Evolutionary conservation across 2,797 vertebrate species (phyloP).

Genomic region (Acridotheres tristis): DNA sequence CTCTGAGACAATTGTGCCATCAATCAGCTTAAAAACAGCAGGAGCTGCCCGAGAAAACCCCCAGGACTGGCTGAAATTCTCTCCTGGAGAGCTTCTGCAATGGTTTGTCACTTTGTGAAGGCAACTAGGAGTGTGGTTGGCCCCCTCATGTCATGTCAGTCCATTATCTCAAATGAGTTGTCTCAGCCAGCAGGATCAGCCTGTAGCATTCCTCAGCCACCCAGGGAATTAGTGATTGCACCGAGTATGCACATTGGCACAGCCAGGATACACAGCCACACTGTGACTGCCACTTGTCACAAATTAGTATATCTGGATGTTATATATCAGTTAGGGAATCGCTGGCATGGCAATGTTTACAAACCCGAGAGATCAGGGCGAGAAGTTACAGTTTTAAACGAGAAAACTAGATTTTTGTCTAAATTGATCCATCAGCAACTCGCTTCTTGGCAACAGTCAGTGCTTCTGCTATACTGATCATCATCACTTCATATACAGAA

Average conservation of each 20-base stretch:
- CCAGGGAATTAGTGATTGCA: background rate
- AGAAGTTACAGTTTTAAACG: background rate
- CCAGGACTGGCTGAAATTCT: background rate
- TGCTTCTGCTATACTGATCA: background rate
- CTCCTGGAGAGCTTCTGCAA: background rate
- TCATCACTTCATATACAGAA: background rate
- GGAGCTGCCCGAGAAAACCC: background rate
- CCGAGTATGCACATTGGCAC: background rate
- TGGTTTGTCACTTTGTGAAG: background rate
- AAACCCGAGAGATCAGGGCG: background rate
- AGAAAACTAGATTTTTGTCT: background rate
- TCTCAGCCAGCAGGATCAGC: background rate
- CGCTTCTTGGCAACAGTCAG: background rate
- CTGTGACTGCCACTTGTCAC: background rate
- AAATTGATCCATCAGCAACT: background rate
- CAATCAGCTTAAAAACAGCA: background rate
- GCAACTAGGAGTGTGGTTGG: background rate
- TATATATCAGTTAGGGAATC: background rate
- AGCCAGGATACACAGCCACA: background rate
- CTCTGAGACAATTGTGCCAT: background rate
- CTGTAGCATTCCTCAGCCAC: background rate
- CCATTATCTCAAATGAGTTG: background rate
- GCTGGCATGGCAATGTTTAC: background rate
- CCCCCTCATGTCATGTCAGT: background rate
- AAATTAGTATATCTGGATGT: background rate